Evolutionary conservation across 2,888 invertebrate genomes (phyloP).

Genomic region (Tachystola acroxantha): DNA sequence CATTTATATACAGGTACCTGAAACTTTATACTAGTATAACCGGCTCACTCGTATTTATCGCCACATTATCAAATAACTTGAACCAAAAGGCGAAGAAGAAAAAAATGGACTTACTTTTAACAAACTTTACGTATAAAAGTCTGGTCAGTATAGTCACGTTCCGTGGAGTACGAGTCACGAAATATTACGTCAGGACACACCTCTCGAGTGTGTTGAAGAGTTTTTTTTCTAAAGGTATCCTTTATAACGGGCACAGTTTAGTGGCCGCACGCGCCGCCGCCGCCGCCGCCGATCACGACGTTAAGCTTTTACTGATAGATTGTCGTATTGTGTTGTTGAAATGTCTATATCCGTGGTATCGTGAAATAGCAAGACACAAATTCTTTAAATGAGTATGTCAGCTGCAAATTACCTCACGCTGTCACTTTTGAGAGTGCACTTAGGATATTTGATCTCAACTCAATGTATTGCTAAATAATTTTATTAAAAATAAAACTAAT

Average conservation of each 20-base stretch:
- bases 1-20: too few relatives aligned
- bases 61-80: too few relatives aligned
- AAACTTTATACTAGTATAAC: too few relatives aligned
- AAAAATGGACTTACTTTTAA: conserved; percentile 11
- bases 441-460: too few relatives aligned
- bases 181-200: conserved; percentile 47
- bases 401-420: too few relatives aligned
- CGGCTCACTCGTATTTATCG: too few relatives aligned
- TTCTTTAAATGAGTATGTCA: too few relatives aligned
- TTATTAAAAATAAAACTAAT: too few relatives aligned
- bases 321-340: conserved; percentile 3
- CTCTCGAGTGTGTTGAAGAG: conserved; percentile 26
- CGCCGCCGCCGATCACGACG: conserved; percentile 17
- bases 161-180: conserved; percentile 38
- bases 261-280: conserved; percentile 11
- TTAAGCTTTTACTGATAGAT: conserved; percentile 8
- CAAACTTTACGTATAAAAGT: conserved; percentile 18
- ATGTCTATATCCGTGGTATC: too few relatives aligned
- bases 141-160: conserved; percentile 50
- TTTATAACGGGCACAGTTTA: conserved; percentile 30
- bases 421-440: too few relatives aligned
- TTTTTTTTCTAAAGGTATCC: conserved; percentile 30
- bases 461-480: too few relatives aligned
- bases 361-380: too few relatives aligned
- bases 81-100: neutral